Evolutionary conservation across 2,113 vertebrate species (phyloP), one percentile per base, ranked within the genome.

Genomic region (Cyanoliseus patagonus): DNA sequence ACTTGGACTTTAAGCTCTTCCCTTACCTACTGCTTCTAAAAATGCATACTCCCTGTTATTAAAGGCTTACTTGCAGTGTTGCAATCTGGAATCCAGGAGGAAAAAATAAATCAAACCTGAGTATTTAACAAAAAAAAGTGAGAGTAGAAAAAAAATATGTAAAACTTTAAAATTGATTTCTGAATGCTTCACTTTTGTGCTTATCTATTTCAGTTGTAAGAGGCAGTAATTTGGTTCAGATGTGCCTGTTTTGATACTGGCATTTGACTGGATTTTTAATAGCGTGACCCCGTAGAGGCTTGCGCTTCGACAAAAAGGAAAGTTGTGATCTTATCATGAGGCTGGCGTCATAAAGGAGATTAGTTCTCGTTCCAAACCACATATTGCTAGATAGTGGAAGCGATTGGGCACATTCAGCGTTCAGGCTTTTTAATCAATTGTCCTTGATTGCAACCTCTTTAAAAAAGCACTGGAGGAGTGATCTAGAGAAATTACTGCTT

Each of bases 171-270:
- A 67, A 64, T 8, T 16, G 51, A 47, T 92, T 89, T 68, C 52
- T 84, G 69, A 78, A 79, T 41, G 44, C n/a, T 82, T 92, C 75
- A 15, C 47, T 76, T 82, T 41, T 78, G 24, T 47, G n/a, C 51
- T 90, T 87, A 64, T 80, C 70, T 95, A 30, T 80, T 63, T 88
- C 37, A 77, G 46, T 70, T 77, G 15, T 51, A 67, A 53, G 67
- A 53, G 28, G 42, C n/a, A 67, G 53, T 85, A 59, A 80, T 97
- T 83, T 92, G 72, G 23, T 83, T 92, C 85, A 92, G 91, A 86
- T 88, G 47, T 51, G 55, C 51, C 64, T 86, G 17, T 59, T 93
- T 52, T 78, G 76, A 53, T 88, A 61, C 33, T 90, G 53, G 49
- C 64, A 73, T 79, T 89, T 86, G 41, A 57, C 41, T 69, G 37